Base-by-base conservation (phyloP, 2,888 invertebrate genomes). In the Lepas anatifera region DNA sequence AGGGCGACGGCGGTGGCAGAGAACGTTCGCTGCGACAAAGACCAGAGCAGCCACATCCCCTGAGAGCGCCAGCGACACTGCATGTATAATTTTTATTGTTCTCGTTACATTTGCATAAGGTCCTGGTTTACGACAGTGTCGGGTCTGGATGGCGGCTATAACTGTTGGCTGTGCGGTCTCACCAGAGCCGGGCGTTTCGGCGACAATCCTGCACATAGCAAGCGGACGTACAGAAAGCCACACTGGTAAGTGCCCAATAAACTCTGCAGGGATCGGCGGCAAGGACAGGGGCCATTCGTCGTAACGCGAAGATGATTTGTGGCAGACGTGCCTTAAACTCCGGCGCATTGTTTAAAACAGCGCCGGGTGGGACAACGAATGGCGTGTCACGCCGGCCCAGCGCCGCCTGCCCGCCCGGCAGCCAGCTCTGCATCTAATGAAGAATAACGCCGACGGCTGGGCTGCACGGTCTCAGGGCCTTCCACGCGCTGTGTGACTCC, bases 261-360 rank as follows among this genome's bases (percentile, higher is more conserved):
- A 58, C 58, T 16, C 35, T 4, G 7, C 58, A 18, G 58, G 35
- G 35, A 25, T 58, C 35, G 7, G 18, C 35, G 22, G 32, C 35
- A 18, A 22, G 35, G 58, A 35, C 58, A 58, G 58, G 7, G 10
- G 35, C 32, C 32, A 58, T 58, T 35, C 7, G 35, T 35, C 25
- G 58, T 58, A 58, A 58, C 32, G 22, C 18, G 25, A 35, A 22
- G 22, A 58, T 58, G 58, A 58, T 58, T 58, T 58, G 58, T 35
- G 58, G 35, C 58, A 16, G 16, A 58, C 58, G 35, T 35, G 58
- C 58, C 35, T 58, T 58, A 35, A 58, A 35, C 32, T 58, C 58
- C 35, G 58, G 32, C 32, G 58, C 32, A 58, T 58, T 58, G 58
- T 58, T 58, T 58, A 58, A 58, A 58, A 58, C 58, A 35, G 58